A percentile compares a stretch with the other conserved stretches of the same genome.
Conservation (phyloP, 1,140 invertebrate genomes). For the Coelopa frigida region DNA sequence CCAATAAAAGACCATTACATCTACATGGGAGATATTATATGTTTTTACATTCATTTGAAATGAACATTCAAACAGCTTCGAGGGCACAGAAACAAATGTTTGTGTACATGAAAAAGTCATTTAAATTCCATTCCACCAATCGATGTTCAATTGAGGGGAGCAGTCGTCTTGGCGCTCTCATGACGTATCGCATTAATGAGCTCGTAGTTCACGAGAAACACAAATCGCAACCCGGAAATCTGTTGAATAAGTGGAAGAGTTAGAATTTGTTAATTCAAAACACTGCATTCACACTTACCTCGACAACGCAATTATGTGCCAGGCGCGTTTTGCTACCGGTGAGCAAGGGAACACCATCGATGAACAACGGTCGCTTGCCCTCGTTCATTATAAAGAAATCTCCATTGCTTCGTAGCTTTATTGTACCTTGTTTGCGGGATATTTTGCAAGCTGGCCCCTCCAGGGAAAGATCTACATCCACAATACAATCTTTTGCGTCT, state of each 20-base stretch:
- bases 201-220: slow-evolving; percentile 90
- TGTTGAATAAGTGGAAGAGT: slow-evolving; percentile 51
- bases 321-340: slow-evolving; percentile 80
- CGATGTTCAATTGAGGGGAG: slow-evolving; percentile 41
- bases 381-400: slow-evolving; percentile 93
- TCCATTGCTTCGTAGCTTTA: slow-evolving; percentile 82
- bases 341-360: slow-evolving; percentile 84
- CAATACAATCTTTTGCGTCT: slow-evolving; percentile 76
- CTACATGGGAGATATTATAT: too few relatives aligned
- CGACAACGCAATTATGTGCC: slow-evolving; percentile 89
- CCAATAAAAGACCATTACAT: not conserved
- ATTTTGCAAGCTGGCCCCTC: slow-evolving; percentile 86
- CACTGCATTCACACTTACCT: slow-evolving; percentile 61
- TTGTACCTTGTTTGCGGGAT: slow-evolving; percentile 79
- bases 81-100: too few relatives aligned
- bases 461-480: slow-evolving; percentile 90
- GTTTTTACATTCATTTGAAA: too few relatives aligned
- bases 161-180: slow-evolving; percentile 67
- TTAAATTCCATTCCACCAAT: too few relatives aligned
- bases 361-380: slow-evolving; percentile 89
- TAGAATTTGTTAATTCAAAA: slow-evolving; percentile 10
- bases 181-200: slow-evolving; percentile 76
- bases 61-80: too few relatives aligned
- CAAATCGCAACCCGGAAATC: slow-evolving; percentile 83
- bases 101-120: too few relatives aligned